Base-by-base conservation (phyloP, 2,888 invertebrate species). In the Ectemnius continuus region DNA sequence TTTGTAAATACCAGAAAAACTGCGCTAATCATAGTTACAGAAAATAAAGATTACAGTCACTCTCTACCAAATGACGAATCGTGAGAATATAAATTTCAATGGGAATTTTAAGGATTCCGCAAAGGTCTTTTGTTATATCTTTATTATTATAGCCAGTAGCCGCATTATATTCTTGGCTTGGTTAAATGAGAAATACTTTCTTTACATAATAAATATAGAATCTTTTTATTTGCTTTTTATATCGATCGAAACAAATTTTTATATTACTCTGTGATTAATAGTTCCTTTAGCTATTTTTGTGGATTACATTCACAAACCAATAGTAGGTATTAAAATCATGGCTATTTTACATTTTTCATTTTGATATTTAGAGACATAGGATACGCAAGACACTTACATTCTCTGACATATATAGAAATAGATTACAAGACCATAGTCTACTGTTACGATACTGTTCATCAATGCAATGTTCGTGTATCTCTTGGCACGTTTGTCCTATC, bases 401-500 rank as follows among this genome's bases (percentile, higher is more conserved):
- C 74, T 65, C 14, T 59, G 56, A 76, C 74, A 79, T 76, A 36
- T 36, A 79, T 59, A 82, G 70, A 78, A 73, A 82, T 82, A 81
- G 67, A 72, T 77, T 75, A 73, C 65, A 47, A 46, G 66, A 63
- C 67, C 47, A 36, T 28, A 60, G 69, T 73, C 18, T 20, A 47
- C n/a, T 67, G 36, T 67, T 16, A 70, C 16, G 28, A 56, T 61
- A 57, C 52, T 76, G 57, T 61, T 72, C 14, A 61, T 61, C 48
- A 59, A 75, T 64, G 73, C 57, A 61, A 81, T 75, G 57, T 66
- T 69, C 62, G 61, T 67, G 59, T 73, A 73, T 78, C 61, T 70
- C 70, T 83, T 83, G 83, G 84, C 84, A 83, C 83, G 61, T 82
- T 72, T 73, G 75, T 62, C 68, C 47, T 66, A 23, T 57, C 61